Evolutionary conservation across 2,797 vertebrate genomes (phyloP), one percentile per base, ranked within the genome.

Genomic region (Enteromius mattozi): DNA sequence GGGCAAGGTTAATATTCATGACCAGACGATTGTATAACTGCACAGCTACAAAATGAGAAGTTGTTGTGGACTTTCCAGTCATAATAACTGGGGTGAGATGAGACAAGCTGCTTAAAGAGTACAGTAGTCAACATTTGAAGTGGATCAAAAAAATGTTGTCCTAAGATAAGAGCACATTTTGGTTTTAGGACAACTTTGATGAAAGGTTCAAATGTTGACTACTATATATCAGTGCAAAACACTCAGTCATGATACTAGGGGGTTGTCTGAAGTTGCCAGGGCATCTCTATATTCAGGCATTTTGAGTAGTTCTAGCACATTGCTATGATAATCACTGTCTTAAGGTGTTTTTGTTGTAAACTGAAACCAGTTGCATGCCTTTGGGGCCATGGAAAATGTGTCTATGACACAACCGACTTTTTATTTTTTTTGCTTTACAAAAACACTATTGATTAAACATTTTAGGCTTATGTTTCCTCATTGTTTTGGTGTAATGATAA

Each of bases 1-100:
- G 82, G 40, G 37, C 84, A 69, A 81, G 65, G 88, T 87, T 92
- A 91, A 90, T 92, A 89, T 90, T 89, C 91, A 90, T 91, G 91
- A 89, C 84, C 66, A 66, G 74, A 87, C 42, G 56, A 84, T 56
- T n/a, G 21, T 40, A 69, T 40, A 76, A 75, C 45, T 75, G 54
- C 30, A 47, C 19, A 30, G 14, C 4, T 75, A 69, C 21, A 75
- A 69, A 75, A 51, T 51, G 12, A 77, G 17, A 77, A 6, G 13
- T 7, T 56, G 6, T 12, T 65, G 12, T 76, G 49, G 49, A 56
- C 71, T 63, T 75, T 49, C 6, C n/a, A 37, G 7, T 65, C 14
- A 19, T 68, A 30, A 79, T 37, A 65, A 66, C 30, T 14, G 19
- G 21, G 17, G 6, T 66, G 17, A 78, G 59, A 78, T 24, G 76